Conservation (phyloP, 1,140 invertebrate species). For the Brachionus calyciflorus region DNA sequence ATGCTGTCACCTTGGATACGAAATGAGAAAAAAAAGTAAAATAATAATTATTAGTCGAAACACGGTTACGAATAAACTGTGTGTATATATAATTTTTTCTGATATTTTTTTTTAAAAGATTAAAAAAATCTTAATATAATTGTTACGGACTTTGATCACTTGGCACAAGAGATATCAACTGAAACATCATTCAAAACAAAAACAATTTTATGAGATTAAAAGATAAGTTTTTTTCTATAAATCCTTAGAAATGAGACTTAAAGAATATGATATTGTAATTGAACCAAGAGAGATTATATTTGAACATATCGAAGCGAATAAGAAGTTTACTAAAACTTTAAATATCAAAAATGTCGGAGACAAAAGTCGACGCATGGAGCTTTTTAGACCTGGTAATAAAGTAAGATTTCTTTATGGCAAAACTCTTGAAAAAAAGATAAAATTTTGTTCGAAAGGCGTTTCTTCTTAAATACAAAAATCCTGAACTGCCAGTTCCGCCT, state of each 20-base stretch:
- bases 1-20: background rate
- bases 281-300: slow-evolving; percentile 31
- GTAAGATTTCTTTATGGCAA: background rate
- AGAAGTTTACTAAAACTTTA: slow-evolving; percentile 1
- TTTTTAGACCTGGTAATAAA: slow-evolving; percentile 35
- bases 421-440: background rate
- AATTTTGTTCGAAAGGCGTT: slow-evolving; percentile 53
- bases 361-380: slow-evolving; percentile 33
- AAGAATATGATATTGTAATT: slow-evolving; percentile 44
- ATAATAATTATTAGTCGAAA: slow-evolving; percentile 8
- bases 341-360: slow-evolving; percentile 46
- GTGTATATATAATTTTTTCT: slow-evolving; percentile 13
- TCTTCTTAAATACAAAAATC: slow-evolving; percentile 57
- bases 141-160: background rate
- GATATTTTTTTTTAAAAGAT: background rate
- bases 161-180: background rate
- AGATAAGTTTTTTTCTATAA: too few relatives aligned
- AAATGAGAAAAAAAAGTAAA: slow-evolving; percentile 8
- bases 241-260: slow-evolving; percentile 19
- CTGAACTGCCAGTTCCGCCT: slow-evolving; percentile 55
- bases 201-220: too few relatives aligned
- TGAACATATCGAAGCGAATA: slow-evolving; percentile 17
- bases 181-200: too few relatives aligned
- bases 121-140: background rate
- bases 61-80: slow-evolving; percentile 35